Evolutionary conservation across 2,888 invertebrate genomes (phyloP).

Genomic region (Troides oblongomaculatus): DNA sequence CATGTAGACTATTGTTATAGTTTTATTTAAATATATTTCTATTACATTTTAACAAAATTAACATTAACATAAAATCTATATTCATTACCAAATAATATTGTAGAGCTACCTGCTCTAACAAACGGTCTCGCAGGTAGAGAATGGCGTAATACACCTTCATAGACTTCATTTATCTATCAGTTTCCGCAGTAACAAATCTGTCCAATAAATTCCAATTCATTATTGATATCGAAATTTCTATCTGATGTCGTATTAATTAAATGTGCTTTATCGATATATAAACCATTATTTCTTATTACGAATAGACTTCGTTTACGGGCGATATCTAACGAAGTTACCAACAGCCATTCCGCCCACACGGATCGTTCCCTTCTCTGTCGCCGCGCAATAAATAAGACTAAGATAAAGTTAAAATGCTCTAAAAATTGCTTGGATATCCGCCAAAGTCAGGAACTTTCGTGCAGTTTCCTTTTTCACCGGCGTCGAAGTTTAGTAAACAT

Average conservation of each 20-base stretch:
- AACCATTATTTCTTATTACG: slow-evolving; percentile 3
- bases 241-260: slow-evolving; percentile 34
- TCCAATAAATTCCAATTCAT: neutral
- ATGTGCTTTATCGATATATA: slow-evolving; percentile 18
- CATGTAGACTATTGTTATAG: too few species aligned
- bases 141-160: neutral
- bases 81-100: neutral
- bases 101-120: neutral
- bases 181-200: neutral
- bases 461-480: slow-evolving; percentile 18
- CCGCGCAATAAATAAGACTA: slow-evolving; percentile 5
- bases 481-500: slow-evolving; percentile 10
- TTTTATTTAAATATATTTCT: too few species aligned
- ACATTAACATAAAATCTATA: too few species aligned
- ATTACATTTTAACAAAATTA: too few species aligned
- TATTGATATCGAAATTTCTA: slow-evolving; percentile 13
- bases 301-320: slow-evolving; percentile 6
- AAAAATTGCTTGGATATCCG: slow-evolving; percentile 30
- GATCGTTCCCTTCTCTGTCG: slow-evolving; percentile 8
- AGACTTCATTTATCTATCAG: neutral
- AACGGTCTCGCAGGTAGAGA: neutral
- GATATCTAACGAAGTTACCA: slow-evolving; percentile 6
- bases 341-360: slow-evolving; percentile 10
- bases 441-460: slow-evolving; percentile 29
- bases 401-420: slow-evolving; percentile 10